Evolutionary conservation across 2,113 vertebrate species (phyloP).

Genomic region (Spermophilus dauricus): DNA sequence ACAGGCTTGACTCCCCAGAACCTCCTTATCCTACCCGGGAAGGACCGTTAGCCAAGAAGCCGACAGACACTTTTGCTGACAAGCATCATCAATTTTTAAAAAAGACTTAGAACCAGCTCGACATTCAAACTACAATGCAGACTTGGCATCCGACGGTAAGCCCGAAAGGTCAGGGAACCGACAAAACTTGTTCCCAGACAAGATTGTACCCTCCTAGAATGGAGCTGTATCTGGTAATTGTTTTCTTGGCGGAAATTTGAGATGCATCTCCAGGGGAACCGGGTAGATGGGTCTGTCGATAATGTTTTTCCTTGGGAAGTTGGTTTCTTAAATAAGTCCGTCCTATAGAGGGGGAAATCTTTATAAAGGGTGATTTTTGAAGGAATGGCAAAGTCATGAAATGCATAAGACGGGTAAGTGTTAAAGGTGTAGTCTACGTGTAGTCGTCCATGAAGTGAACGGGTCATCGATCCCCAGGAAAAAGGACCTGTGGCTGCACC

Average conservation of each 20-base stretch:
- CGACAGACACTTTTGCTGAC: not conserved
- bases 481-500: too few relatives aligned
- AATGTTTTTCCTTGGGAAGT: not conserved
- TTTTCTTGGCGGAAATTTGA: not conserved
- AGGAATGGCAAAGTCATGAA: not conserved
- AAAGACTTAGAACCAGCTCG: not conserved
- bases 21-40: not conserved
- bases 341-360: not conserved
- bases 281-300: not conserved
- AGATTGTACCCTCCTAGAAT: not conserved
- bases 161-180: not conserved
- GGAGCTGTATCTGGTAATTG: not conserved
- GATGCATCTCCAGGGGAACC: not conserved
- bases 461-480: too few relatives aligned
- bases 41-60: accelerated
- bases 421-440: too few relatives aligned
- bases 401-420: too few relatives aligned
- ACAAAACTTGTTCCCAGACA: not conserved
- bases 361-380: not conserved
- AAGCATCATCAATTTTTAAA: not conserved
- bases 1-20: not conserved
- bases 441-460: too few relatives aligned
- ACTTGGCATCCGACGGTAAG: not conserved
- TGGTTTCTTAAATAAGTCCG: not conserved
- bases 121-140: not conserved